Conservation (phyloP, 2,888 invertebrate species). For the Pasiphila rectangulata region DNA sequence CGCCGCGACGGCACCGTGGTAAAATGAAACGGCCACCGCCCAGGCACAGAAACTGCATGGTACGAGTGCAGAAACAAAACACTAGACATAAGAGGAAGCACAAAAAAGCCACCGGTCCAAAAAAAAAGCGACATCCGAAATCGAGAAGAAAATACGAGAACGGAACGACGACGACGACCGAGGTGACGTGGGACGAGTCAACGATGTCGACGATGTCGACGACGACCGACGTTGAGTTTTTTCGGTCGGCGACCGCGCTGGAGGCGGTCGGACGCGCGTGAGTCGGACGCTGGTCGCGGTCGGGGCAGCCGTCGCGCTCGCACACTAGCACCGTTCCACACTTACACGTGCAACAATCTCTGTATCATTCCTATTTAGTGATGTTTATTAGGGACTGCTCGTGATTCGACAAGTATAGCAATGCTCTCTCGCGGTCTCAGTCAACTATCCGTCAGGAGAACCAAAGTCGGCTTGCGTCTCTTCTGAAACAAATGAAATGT, state of each 20-base stretch:
- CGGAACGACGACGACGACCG: slow-evolving; percentile 73
- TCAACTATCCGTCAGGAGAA: slow-evolving; percentile 27
- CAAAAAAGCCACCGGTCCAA: slow-evolving; percentile 74
- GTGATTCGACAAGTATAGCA: slow-evolving; percentile 46
- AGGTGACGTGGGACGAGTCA: slow-evolving; percentile 74
- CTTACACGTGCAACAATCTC: slow-evolving; percentile 68
- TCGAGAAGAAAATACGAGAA: slow-evolving; percentile 75
- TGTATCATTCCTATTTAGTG: slow-evolving; percentile 56
- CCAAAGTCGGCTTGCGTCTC: slow-evolving; percentile 12
- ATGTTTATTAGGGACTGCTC: slow-evolving; percentile 42
- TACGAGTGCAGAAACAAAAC: slow-evolving; percentile 72
- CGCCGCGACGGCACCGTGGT: slow-evolving; percentile 65
- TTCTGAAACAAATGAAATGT: not conserved
- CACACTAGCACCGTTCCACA: slow-evolving; percentile 77
- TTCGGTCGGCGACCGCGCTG: slow-evolving; percentile 80
- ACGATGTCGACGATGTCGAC: slow-evolving; percentile 77
- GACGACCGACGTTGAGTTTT: slow-evolving; percentile 79
- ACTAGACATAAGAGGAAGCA: slow-evolving; percentile 70
- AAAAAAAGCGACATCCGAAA: slow-evolving; percentile 79
- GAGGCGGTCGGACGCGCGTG: slow-evolving; percentile 78
- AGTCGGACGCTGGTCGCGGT: slow-evolving; percentile 71
- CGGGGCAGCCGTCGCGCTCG: slow-evolving; percentile 76
- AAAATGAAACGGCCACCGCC: slow-evolving; percentile 70
- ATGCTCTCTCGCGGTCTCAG: slow-evolving; percentile 52
- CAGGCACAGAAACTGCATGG: slow-evolving; percentile 70